phyloP scores from a whole-genome alignment of 2,888 invertebrate genomes.

The Parasteatoda lunata region DNA sequence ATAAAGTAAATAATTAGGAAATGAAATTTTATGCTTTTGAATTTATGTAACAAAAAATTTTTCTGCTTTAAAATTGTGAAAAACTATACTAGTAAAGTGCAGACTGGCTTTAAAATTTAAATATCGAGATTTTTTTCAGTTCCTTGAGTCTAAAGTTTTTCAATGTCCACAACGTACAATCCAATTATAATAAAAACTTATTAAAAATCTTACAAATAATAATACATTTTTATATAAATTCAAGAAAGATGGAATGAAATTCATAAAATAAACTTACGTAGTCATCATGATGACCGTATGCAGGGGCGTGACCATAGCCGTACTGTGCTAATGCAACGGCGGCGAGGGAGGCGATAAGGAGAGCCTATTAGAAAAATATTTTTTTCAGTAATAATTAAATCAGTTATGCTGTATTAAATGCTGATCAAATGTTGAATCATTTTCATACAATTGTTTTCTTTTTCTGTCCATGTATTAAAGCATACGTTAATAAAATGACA shows the following conservation, averaged over 20 bases:
- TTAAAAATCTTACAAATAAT: not conserved
- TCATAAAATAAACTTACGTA: conserved; percentile 7
- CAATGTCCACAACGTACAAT: too few species aligned
- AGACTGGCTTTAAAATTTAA: too few species aligned
- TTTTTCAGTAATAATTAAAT: conserved; percentile 5
- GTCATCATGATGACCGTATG: conserved; percentile 1
- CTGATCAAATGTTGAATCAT: not conserved
- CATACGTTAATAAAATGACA: not conserved
- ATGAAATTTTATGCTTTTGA: too few species aligned
- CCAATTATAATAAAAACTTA: not conserved
- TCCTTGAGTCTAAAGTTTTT: too few species aligned
- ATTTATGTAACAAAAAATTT: too few species aligned
- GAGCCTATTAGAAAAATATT: not conserved
- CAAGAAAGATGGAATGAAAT: not conserved
- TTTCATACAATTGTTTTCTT: not conserved
- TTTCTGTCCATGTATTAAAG: not conserved
- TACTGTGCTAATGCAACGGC: conserved; percentile 41
- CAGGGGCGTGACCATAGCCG: not conserved
- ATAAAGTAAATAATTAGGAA: too few species aligned
- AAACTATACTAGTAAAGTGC: too few species aligned
- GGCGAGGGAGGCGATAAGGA: conserved; percentile 12
- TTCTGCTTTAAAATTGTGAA: too few species aligned
- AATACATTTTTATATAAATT: not conserved
- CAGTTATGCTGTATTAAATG: not conserved
- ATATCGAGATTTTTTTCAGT: too few species aligned